Percentiles rank a stretch among this genome's conserved stretches.
Conservation (phyloP, 2,888 invertebrate genomes). For the Rhogogaster chlorosoma region DNA sequence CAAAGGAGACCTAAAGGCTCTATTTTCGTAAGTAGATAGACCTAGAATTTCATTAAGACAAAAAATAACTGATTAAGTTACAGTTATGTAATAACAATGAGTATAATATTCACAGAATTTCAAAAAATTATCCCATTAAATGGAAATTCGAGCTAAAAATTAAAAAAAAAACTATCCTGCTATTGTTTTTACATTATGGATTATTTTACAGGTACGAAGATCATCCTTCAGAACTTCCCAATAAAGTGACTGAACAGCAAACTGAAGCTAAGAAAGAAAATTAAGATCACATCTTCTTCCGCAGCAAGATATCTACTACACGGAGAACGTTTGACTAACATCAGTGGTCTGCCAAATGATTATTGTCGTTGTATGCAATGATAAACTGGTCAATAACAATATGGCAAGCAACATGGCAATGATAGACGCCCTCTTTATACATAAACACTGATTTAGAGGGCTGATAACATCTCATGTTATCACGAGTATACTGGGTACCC, state of each 20-base stretch:
- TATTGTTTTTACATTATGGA: conserved; percentile 31
- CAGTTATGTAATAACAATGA: not conserved
- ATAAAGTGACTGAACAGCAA: conserved; percentile 74
- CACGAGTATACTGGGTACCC: not conserved
- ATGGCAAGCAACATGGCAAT: conserved; percentile 22
- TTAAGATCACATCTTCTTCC: conserved; percentile 58
- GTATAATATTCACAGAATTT: not conserved
- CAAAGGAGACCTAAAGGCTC: conserved; percentile 92
- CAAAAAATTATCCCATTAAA: not conserved
- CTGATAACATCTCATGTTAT: conserved; percentile 7
- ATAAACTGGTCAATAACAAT: not conserved
- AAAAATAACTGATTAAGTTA: not conserved
- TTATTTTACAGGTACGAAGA: conserved; percentile 84
- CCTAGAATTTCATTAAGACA: not conserved
- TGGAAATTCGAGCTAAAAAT: conserved; percentile 11
- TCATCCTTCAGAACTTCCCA: conserved; percentile 80
- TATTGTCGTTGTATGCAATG: not conserved
- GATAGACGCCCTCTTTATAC: not conserved
- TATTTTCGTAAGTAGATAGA: conserved; percentile 89
- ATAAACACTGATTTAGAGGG: not conserved
- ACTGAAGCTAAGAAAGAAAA: conserved; percentile 74
- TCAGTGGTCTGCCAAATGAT: conserved; percentile 12
- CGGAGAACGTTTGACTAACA: not conserved
- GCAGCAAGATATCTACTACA: conserved; percentile 63
- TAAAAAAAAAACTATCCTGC: not conserved